Evolutionary conservation across 2,113 vertebrate species (phyloP).

Genomic region (Eretmochelys imbricata): DNA sequence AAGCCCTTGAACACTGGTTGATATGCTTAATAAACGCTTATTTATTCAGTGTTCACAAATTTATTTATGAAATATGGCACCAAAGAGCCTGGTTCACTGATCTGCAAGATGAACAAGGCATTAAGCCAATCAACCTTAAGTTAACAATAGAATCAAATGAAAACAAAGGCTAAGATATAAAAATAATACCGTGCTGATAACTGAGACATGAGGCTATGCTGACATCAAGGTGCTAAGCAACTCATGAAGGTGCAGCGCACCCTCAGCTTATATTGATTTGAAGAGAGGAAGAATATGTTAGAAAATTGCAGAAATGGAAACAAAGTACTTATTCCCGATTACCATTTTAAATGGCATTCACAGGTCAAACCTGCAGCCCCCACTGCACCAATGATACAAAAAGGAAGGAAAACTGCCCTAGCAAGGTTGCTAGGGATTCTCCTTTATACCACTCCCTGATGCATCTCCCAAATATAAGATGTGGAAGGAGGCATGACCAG

Average conservation of each 20-base stretch:
- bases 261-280: neutral
- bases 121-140: neutral
- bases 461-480: neutral
- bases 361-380: neutral
- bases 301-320: neutral
- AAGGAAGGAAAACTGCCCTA: neutral
- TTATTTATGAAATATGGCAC: conserved; percentile 1
- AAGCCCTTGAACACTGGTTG: conserved; percentile 34
- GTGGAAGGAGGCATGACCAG: neutral
- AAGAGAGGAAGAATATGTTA: neutral
- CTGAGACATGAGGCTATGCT: neutral
- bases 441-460: neutral
- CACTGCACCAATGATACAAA: neutral
- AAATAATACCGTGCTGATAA: neutral
- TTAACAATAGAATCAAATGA: neutral
- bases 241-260: neutral
- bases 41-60: conserved; percentile 18
- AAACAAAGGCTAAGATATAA: neutral
- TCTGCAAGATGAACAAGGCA: neutral
- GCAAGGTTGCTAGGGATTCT: neutral
- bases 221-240: neutral
- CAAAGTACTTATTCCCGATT: neutral
- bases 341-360: neutral
- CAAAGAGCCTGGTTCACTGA: neutral
- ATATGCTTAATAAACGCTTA: neutral